Evolutionary conservation across 2,888 invertebrate species (phyloP), one percentile per base, ranked within the genome.

Genomic region (Pseudococcus jackbeardsleyi): DNA sequence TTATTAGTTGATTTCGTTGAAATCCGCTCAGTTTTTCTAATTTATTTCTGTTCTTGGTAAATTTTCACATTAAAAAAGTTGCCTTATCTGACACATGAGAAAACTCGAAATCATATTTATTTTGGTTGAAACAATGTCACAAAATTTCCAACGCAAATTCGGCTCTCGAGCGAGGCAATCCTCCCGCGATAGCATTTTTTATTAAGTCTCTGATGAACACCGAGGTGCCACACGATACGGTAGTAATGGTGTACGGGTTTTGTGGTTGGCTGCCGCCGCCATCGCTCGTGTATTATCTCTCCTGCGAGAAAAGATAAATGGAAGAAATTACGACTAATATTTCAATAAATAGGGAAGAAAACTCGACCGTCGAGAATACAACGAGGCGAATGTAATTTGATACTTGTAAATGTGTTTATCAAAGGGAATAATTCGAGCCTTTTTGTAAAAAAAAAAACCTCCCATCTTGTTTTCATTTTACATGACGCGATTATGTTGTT

Each of bases 381-480:
- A 68, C 54, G 54, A 54, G n/a, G 68, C 68, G 68, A 54, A 54
- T 68, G 68, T 68, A 68, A 68, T 68, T 68, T 26, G 68, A 68
- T 68, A 68, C 26, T 22, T 26, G 68, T 26, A 68, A 68, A 68
- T 68, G 64, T 22, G 54, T 54, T 54, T 26, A 68, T 68, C 22
- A 26, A 68, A 68, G 26, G 68, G 68, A 68, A 54, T 68, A 68
- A 68, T 68, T 26, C 26, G 68, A 68, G 68, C 68, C 68, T 68
- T 68, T 68, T 68, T 68, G 26, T 68, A n/a, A n/a, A 54, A 54
- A 54, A 54, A 54, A 54, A 68, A 68, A 68, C 19, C 26, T 68
- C 26, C 68, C 68, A 26, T 68, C 68, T 68, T 54, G 68, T 68
- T 68, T 68, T 54, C n/a, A n/a, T 54, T 4, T 54, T 54, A 26